phyloP scores from a whole-genome alignment of 2,113 vertebrate genomes.

The Corythaixoides concolor region DNA sequence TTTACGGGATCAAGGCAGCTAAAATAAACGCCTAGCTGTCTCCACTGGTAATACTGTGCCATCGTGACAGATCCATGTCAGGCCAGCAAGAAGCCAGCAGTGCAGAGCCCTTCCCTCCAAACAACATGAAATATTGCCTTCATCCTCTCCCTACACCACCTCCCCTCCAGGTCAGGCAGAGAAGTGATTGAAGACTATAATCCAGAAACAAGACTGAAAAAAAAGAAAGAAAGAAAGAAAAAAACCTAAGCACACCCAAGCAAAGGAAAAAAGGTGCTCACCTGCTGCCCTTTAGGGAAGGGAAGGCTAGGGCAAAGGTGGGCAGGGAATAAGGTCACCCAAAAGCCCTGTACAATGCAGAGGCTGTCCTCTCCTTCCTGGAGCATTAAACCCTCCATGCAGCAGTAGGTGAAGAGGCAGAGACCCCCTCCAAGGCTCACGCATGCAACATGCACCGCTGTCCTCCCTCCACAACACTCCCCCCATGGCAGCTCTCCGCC shows the following conservation, averaged over 20 bases:
- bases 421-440: fast-evolving
- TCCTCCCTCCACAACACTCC: fast-evolving
- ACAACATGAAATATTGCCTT: neutral
- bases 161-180: neutral
- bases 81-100: neutral
- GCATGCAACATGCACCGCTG: fast-evolving
- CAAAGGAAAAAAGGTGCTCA: neutral
- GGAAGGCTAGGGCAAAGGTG: fast-evolving
- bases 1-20: neutral
- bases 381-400: fast-evolving
- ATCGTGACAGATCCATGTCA: neutral
- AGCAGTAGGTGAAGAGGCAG: neutral
- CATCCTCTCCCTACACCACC: neutral
- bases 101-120: neutral
- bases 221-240: neutral
- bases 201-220: neutral
- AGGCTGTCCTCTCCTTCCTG: neutral
- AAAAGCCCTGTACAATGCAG: neutral
- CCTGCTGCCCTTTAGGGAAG: neutral
- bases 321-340: neutral
- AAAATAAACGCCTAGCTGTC: neutral
- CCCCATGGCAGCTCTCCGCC: neutral
- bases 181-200: neutral
- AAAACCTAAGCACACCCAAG: neutral
- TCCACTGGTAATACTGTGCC: neutral